phyloP scores from a whole-genome alignment of 2,113 vertebrate genomes.

The Pedetes capensis region DNA sequence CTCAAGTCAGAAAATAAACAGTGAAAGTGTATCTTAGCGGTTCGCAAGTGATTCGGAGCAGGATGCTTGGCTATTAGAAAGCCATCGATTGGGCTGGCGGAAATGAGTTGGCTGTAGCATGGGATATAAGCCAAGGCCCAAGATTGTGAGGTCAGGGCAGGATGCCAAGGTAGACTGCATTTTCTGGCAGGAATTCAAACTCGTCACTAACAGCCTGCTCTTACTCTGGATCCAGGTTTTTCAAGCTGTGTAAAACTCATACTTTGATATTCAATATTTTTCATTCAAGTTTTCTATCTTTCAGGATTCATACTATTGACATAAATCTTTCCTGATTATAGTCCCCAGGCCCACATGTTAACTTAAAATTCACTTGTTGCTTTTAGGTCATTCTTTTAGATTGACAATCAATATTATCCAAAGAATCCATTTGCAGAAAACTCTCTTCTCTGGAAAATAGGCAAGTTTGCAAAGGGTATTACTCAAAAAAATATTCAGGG shows the following conservation, averaged over 20 bases:
- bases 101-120: slow-evolving; percentile 68
- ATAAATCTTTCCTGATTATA: not conserved
- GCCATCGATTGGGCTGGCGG: slow-evolving; percentile 69
- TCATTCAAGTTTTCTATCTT: not conserved
- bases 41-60: slow-evolving; percentile 66
- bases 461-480: slow-evolving; percentile 36
- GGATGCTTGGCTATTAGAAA: slow-evolving; percentile 68
- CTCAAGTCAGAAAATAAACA: slow-evolving; percentile 64
- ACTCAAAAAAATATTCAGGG: slow-evolving; percentile 11
- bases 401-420: not conserved
- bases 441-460: slow-evolving; percentile 36
- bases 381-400: not conserved
- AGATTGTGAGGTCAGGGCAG: slow-evolving; percentile 42
- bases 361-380: not conserved
- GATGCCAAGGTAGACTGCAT: slow-evolving; percentile 6
- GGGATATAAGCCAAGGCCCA: slow-evolving; percentile 14
- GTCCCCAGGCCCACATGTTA: not conserved
- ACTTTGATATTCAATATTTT: not conserved
- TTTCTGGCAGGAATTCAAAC: not conserved
- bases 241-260: slow-evolving; percentile 1
- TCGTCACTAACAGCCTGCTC: not conserved
- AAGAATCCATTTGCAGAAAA: slow-evolving; percentile 32
- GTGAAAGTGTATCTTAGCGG: slow-evolving; percentile 72
- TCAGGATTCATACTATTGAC: not conserved
- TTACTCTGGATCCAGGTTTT: not conserved